Evolutionary conservation across 2,113 vertebrate genomes (phyloP).

Genomic region (Apeltes quadracus): DNA sequence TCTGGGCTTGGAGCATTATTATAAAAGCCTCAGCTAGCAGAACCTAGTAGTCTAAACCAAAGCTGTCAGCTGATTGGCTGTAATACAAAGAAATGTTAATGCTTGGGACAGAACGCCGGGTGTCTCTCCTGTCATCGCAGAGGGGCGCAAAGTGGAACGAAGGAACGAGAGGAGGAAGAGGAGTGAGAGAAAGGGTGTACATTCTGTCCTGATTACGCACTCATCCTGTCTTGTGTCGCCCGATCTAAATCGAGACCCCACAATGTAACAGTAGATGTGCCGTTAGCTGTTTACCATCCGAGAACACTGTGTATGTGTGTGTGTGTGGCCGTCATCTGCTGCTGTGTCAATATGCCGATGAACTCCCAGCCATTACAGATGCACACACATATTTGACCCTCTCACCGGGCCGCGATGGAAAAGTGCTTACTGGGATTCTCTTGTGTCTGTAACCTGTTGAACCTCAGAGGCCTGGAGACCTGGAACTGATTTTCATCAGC

Average conservation of each 20-base stretch:
- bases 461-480: constrained; percentile 40
- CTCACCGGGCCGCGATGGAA: constrained; percentile 47
- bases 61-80: constrained; percentile 24
- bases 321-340: constrained; percentile 54
- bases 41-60: constrained; percentile 8
- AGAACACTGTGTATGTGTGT: constrained; percentile 37
- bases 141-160: not conserved
- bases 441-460: constrained; percentile 56
- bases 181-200: constrained; percentile 41
- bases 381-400: constrained; percentile 51
- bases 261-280: constrained; percentile 57
- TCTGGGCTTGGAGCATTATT: not conserved
- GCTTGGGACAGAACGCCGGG: not conserved
- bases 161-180: not conserved
- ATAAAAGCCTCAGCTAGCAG: not conserved
- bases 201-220: constrained; percentile 62
- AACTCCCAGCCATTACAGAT: constrained; percentile 66
- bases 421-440: constrained; percentile 57
- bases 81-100: constrained; percentile 5
- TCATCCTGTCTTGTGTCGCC: constrained; percentile 60
- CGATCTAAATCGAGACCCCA: constrained; percentile 65
- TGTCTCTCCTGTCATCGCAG: not conserved
- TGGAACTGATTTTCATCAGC: constrained; percentile 51
- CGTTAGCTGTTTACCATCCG: constrained; percentile 64
- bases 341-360: constrained; percentile 56